A percentile compares a stretch with the other conserved stretches of the same genome.
phyloP scores from a whole-genome alignment of 2,888 invertebrate genomes.

The Hyalella azteca region DNA sequence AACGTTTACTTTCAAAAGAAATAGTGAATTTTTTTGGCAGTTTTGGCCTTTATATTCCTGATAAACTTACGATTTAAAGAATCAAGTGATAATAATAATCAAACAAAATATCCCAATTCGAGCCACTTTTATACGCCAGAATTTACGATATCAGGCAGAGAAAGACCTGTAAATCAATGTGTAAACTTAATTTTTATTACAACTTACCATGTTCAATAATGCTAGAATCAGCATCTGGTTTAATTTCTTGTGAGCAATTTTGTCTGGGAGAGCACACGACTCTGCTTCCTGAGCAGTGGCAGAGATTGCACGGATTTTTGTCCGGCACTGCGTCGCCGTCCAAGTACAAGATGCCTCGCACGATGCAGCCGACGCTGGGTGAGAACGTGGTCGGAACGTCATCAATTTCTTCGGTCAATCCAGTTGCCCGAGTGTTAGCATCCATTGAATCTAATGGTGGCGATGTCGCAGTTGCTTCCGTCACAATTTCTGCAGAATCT shows the following conservation, averaged over 20 bases:
- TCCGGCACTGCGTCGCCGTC: slow-evolving; percentile 52
- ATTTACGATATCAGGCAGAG: too few relatives aligned
- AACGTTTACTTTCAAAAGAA: too few relatives aligned
- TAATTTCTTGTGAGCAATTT: slow-evolving; percentile 42
- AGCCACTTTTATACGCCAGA: too few relatives aligned
- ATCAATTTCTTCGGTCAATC: neutral
- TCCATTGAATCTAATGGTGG: neutral
- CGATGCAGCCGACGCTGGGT: neutral
- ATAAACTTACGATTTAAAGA: too few relatives aligned
- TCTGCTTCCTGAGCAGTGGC: slow-evolving; percentile 49
- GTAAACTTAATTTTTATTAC: neutral
- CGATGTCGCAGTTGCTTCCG: neutral
- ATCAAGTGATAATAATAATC: too few relatives aligned
- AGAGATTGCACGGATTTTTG: slow-evolving; percentile 54
- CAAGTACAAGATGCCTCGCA: neutral
- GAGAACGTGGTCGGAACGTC: neutral
- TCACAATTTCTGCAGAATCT: neutral
- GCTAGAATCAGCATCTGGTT: slow-evolving; percentile 33
- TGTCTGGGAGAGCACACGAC: slow-evolving; percentile 46
- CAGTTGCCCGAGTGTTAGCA: neutral
- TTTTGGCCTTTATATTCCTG: too few relatives aligned
- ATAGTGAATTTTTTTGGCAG: too few relatives aligned
- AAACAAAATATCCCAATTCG: too few relatives aligned
- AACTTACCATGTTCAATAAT: slow-evolving; percentile 63
- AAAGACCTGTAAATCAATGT: too few relatives aligned